Evolutionary conservation across 2,797 vertebrate species (phyloP).

Genomic region (Lagodon rhomboides): DNA sequence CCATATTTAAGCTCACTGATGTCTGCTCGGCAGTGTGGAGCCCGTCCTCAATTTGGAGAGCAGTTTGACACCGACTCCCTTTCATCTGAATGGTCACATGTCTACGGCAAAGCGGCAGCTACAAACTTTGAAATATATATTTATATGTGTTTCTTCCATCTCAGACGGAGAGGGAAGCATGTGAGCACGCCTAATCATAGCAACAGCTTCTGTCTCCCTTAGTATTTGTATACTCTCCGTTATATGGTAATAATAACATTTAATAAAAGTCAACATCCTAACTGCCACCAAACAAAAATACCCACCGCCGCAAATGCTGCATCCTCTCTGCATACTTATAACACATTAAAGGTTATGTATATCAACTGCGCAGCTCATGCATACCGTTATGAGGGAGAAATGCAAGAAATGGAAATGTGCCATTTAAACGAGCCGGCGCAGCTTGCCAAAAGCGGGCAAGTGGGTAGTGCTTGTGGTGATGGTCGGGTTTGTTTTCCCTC

Average conservation of each 20-base stretch:
- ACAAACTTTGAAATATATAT: conserved; percentile 77
- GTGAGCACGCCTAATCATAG: conserved; percentile 70
- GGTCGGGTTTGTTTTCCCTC: conserved; percentile 80
- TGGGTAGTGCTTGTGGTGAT: conserved; percentile 71
- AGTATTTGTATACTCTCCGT: conserved; percentile 70
- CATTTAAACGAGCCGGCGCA: conserved; percentile 73
- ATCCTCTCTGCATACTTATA: conserved; percentile 77
- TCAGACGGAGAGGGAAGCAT: conserved; percentile 63
- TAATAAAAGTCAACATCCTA: conserved; percentile 84
- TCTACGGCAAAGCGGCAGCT: conserved; percentile 73
- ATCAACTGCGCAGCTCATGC: conserved; percentile 75
- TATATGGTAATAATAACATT: conserved; percentile 84
- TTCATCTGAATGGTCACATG: conserved; percentile 86
- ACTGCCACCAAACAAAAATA: conserved; percentile 76
- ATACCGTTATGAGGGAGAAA: conserved; percentile 76
- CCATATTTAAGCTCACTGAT: conserved; percentile 80
- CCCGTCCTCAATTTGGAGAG: conserved; percentile 82
- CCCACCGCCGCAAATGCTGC: conserved; percentile 50
- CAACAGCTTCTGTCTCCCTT: conserved; percentile 62
- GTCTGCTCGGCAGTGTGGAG: conserved; percentile 77
- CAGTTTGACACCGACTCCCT: conserved; percentile 80
- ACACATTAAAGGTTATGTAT: conserved; percentile 80
- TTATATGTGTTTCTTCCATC: conserved; percentile 48
- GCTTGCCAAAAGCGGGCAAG: conserved; percentile 78
- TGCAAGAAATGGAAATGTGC: conserved; percentile 82